phyloP scores from a whole-genome alignment of 1,140 invertebrate species.

The Heliothis subflexa region DNA sequence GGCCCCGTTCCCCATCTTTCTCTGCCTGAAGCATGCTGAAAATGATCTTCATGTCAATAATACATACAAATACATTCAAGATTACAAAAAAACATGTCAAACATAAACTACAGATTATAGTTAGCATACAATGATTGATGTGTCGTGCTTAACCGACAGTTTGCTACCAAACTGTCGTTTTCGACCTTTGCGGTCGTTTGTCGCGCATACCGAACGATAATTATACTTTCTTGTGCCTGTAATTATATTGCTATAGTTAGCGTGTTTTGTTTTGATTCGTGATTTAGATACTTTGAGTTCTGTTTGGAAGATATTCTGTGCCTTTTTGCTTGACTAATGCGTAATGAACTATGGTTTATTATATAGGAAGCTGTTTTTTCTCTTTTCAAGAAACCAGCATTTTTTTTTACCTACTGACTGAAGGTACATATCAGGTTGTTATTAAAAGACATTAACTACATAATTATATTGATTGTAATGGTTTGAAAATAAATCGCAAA shows the following conservation, averaged over 20 bases:
- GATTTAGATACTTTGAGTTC: neutral
- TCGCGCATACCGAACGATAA: slow-evolving; percentile 44
- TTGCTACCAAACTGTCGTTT: slow-evolving; percentile 50
- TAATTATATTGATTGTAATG: too few species aligned
- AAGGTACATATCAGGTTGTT: neutral
- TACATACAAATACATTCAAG: too few species aligned
- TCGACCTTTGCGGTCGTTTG: slow-evolving; percentile 51
- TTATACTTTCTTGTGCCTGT: slow-evolving; percentile 39
- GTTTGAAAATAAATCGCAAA: too few species aligned
- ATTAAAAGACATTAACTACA: too few species aligned
- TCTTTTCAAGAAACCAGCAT: neutral
- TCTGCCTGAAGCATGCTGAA: too few species aligned
- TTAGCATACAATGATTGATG: slow-evolving; percentile 23
- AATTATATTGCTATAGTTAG: slow-evolving; percentile 26
- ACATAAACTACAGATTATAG: neutral
- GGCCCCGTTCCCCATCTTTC: too few species aligned
- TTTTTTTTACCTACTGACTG: neutral
- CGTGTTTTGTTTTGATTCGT: slow-evolving; percentile 15
- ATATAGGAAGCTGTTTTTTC: neutral
- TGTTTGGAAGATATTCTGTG: neutral
- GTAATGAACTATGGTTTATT: too few species aligned
- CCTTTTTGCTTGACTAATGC: neutral
- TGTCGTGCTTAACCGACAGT: slow-evolving; percentile 36
- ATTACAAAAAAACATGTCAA: too few species aligned
- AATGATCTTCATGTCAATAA: too few species aligned